These are phyloP conservation scores for Triplophysa tibetana DNA, from an alignment of 2,113 vertebrate genomes.

Conservation along the genomic window DNA sequence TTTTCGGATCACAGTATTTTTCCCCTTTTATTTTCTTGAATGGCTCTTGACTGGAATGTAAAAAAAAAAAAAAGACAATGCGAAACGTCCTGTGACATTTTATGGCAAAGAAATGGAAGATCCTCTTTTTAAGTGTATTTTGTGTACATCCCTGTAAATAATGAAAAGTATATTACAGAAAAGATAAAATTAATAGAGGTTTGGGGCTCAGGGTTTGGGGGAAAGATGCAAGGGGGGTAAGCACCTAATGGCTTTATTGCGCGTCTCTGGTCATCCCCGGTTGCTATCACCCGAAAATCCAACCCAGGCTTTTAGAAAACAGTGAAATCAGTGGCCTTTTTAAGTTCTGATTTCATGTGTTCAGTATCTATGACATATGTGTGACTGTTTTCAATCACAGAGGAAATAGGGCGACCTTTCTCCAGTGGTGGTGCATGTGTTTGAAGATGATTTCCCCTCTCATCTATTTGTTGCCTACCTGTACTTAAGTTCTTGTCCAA, in stretches of 20 bases:
- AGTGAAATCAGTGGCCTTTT: constrained; percentile 55
- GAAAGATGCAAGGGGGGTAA: constrained; percentile 55
- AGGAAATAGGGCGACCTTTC: constrained; percentile 68
- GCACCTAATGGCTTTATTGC: constrained; percentile 64
- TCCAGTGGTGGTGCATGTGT: constrained; percentile 76
- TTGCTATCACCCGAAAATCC: constrained; percentile 59
- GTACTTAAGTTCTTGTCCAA: constrained; percentile 68
- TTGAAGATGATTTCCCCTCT: constrained; percentile 66
- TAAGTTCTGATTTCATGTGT: constrained; percentile 59
- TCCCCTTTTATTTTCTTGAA: constrained; percentile 58
- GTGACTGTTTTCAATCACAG: constrained; percentile 55
- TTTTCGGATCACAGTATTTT: constrained; percentile 56
- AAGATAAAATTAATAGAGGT: constrained; percentile 71
- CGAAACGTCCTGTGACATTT: constrained; percentile 62
- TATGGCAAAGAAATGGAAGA: constrained; percentile 53
- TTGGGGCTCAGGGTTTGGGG: constrained; percentile 56
- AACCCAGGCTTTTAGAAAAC: constrained; percentile 58
- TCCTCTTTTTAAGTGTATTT: constrained; percentile 80
- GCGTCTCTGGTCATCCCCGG: constrained; percentile 64
- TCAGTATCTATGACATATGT: constrained; percentile 61
- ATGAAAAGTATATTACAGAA: constrained; percentile 66
- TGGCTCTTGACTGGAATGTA: constrained; percentile 71
- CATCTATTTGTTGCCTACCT: constrained; percentile 61
- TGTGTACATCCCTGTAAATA: constrained; percentile 84
- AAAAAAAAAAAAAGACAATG: constrained; percentile 59